Percentiles rank a stretch among this genome's conserved stretches.
These are phyloP conservation scores for Ditula angustiorana DNA, from an alignment of 2,888 invertebrate genomes.

Conservation along the genomic window DNA sequence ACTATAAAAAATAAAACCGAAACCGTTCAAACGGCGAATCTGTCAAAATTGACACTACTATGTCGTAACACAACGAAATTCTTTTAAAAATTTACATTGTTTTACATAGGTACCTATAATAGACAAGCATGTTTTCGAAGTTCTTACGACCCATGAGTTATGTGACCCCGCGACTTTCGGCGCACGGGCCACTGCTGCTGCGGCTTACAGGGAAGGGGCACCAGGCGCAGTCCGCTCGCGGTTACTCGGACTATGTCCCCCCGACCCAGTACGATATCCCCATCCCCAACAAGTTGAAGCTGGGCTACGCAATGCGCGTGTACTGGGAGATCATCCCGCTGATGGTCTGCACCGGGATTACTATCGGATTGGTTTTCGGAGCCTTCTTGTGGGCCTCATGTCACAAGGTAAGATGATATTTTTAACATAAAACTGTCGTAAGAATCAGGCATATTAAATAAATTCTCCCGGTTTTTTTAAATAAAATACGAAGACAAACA, in stretches of 20 bases:
- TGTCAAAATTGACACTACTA: conserved; percentile 4
- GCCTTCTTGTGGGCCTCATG: conserved; percentile 57
- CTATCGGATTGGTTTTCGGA: conserved; percentile 44
- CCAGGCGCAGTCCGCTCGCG: conserved; percentile 5
- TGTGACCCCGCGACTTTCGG: conserved; percentile 17
- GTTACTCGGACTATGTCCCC: conserved; percentile 51
- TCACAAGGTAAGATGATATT: conserved; percentile 60
- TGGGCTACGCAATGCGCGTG: conserved; percentile 53
- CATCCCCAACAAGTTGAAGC: conserved; percentile 53
- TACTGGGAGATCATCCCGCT: conserved; percentile 75
- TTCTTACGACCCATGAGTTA: conserved; percentile 5
- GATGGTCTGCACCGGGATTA: conserved; percentile 52
- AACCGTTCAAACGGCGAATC: neutral
- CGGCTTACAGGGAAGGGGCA: neutral
- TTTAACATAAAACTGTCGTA: too few species aligned
- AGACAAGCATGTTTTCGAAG: conserved; percentile 14
- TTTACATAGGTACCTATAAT: neutral
- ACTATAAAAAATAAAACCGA: neutral
- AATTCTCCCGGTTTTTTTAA: too few species aligned
- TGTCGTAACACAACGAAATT: neutral
- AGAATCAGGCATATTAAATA: too few species aligned
- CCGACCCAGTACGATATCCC: conserved; percentile 69
- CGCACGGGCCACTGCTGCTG: conserved; percentile 1
- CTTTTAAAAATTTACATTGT: neutral
- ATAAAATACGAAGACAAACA: too few species aligned